Conservation (phyloP, 2,797 vertebrate species). For the Acanthurus leucopareius region DNA sequence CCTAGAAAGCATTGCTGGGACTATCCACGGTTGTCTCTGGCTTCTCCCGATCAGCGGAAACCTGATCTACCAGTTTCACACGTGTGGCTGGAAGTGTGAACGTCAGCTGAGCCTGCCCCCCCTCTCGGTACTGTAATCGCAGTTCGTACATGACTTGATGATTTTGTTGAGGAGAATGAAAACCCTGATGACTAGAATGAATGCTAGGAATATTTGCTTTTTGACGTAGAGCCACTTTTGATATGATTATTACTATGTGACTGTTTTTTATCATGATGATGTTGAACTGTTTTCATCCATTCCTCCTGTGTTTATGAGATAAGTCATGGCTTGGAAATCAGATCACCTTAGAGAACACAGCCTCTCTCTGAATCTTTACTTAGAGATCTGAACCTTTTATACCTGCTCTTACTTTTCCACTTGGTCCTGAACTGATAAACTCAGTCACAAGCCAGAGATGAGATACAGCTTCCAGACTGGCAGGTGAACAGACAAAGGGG, state of each 20-base stretch:
- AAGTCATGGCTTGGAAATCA: constrained; percentile 68
- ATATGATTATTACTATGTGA: constrained; percentile 60
- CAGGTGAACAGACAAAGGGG: constrained; percentile 36
- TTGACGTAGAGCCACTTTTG: constrained; percentile 43
- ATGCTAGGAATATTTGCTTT: constrained; percentile 46
- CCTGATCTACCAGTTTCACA: constrained; percentile 50
- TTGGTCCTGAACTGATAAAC: neutral
- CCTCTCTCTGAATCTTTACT: constrained; percentile 65
- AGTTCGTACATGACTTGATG: constrained; percentile 49
- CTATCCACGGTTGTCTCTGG: constrained; percentile 82
- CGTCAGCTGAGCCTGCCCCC: constrained; percentile 74
- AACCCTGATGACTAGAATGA: constrained; percentile 44
- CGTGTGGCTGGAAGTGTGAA: constrained; percentile 65
- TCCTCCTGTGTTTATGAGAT: constrained; percentile 64
- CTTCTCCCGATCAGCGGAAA: constrained; percentile 79
- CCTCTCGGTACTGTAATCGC: constrained; percentile 64
- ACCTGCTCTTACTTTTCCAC: neutral
- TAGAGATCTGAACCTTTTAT: neutral
- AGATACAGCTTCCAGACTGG: constrained; percentile 28
- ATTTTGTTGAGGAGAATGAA: constrained; percentile 62
- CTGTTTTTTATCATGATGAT: constrained; percentile 56
- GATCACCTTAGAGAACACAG: constrained; percentile 68
- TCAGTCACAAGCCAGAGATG: constrained; percentile 11
- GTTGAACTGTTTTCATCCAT: constrained; percentile 74
- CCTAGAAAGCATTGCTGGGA: constrained; percentile 65